Percentiles rank a stretch among this genome's conserved stretches.
phyloP scores from a whole-genome alignment of 2,113 vertebrate species.

The Zosterops lateralis region DNA sequence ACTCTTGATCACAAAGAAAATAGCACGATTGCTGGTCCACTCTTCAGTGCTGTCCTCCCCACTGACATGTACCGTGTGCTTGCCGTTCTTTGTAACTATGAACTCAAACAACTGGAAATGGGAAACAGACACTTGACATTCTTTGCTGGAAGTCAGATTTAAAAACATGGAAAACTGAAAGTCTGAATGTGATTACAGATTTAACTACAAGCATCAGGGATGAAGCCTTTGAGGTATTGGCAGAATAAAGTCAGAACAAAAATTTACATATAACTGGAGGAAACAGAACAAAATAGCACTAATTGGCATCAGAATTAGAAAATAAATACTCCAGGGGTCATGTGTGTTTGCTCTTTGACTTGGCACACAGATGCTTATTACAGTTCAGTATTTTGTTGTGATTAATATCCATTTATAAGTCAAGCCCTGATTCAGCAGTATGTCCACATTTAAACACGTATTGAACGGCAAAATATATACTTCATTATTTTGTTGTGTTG shows the following conservation, averaged over 20 bases:
- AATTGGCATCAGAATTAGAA: not conserved
- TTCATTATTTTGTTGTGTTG: not conserved
- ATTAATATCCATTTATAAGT: not conserved
- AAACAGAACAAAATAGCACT: not conserved
- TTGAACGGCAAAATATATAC: not conserved
- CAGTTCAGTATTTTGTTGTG: not conserved
- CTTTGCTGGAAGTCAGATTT: not conserved
- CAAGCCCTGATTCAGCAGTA: not conserved
- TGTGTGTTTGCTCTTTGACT: not conserved
- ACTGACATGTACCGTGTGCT: not conserved
- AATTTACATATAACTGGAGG: not conserved
- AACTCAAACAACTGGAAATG: not conserved
- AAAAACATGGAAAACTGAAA: not conserved
- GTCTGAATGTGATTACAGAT: not conserved
- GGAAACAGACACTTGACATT: not conserved
- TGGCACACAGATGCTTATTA: not conserved
- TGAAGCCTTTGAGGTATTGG: not conserved
- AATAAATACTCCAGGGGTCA: not conserved
- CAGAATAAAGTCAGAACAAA: not conserved
- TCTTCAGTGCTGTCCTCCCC: not conserved
- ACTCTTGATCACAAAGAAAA: not conserved
- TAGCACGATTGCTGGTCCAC: not conserved
- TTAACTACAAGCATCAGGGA: not conserved
- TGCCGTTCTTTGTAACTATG: not conserved
- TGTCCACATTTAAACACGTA: not conserved